Conservation (phyloP, 23 tunicate genomes). For the Clavelina lepadiformis region DNA sequence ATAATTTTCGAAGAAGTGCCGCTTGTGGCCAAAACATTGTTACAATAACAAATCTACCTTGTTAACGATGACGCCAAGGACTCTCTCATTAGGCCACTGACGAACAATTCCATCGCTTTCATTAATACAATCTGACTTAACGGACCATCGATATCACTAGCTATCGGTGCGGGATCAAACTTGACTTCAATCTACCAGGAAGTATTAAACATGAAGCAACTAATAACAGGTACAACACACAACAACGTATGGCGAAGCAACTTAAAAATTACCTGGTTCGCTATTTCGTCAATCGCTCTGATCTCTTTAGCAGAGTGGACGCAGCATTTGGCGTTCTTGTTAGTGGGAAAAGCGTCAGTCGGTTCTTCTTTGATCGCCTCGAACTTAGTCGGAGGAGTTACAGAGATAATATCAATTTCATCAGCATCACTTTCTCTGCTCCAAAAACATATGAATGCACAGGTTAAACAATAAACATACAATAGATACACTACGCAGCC, state of each 20-base stretch:
- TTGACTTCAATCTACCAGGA: constrained; percentile 1
- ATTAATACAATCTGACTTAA: constrained; percentile 33
- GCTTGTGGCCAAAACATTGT: neutral
- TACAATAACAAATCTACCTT: constrained; percentile 9
- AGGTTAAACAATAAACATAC: neutral
- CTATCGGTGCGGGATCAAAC: constrained; percentile 4
- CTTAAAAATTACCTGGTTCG: constrained; percentile 15
- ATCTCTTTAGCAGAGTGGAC: constrained; percentile 11
- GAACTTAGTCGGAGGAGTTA: constrained; percentile 6
- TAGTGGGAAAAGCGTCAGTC: too few species aligned
- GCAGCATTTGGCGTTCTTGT: neutral
- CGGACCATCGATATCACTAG: constrained; percentile 12
- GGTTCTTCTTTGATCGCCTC: neutral
- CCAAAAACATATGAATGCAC: neutral
- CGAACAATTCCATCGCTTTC: constrained; percentile 50
- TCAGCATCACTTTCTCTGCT: neutral
- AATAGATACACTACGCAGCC: too few species aligned
- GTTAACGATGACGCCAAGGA: constrained; percentile 25
- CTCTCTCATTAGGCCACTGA: constrained; percentile 15
- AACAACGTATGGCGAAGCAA: neutral
- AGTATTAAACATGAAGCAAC: too few species aligned
- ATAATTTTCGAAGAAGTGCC: neutral
- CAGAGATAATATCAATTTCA: constrained; percentile 22
- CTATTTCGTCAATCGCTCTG: constrained; percentile 21
- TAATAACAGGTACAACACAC: too few species aligned